A percentile compares a stretch with the other conserved stretches of the same genome.
phyloP scores from a whole-genome alignment of 2,797 vertebrate genomes.

The Carcharodon carcharias region DNA sequence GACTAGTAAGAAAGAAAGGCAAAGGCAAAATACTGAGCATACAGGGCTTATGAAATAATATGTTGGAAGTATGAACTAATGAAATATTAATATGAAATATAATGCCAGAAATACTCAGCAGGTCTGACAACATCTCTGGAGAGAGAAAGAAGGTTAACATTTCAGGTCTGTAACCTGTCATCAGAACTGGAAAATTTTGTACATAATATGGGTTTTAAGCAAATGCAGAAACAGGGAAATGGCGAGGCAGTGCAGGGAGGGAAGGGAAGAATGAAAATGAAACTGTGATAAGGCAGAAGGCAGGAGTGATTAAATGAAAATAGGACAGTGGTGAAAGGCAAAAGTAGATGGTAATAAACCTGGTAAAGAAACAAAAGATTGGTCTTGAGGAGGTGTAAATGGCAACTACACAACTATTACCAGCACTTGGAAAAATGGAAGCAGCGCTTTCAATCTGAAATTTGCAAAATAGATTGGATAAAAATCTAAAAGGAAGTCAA shows the following conservation, averaged over 20 bases:
- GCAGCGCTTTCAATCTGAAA: background rate
- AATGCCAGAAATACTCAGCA: background rate
- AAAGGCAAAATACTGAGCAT: background rate
- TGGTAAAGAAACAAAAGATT: background rate
- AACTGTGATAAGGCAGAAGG: background rate
- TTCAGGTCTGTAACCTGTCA: background rate
- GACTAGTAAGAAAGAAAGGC: background rate
- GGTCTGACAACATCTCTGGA: background rate
- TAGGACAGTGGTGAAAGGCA: background rate
- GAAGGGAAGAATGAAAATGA: background rate
- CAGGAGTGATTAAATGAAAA: background rate
- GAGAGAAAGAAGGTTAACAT: background rate
- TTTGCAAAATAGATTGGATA: background rate
- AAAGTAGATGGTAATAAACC: background rate
- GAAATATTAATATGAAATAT: background rate
- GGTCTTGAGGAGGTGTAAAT: background rate
- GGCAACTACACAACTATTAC: background rate
- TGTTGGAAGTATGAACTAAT: background rate
- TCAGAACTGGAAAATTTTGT: background rate
- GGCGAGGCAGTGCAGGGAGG: background rate
- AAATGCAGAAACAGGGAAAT: background rate
- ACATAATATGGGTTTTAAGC: background rate
- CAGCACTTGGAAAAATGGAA: background rate
- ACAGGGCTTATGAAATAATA: background rate
- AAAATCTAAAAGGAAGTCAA: background rate